Evolutionary conservation across 2,888 invertebrate genomes (phyloP).

Genomic region (Ctenicera cuprea): DNA sequence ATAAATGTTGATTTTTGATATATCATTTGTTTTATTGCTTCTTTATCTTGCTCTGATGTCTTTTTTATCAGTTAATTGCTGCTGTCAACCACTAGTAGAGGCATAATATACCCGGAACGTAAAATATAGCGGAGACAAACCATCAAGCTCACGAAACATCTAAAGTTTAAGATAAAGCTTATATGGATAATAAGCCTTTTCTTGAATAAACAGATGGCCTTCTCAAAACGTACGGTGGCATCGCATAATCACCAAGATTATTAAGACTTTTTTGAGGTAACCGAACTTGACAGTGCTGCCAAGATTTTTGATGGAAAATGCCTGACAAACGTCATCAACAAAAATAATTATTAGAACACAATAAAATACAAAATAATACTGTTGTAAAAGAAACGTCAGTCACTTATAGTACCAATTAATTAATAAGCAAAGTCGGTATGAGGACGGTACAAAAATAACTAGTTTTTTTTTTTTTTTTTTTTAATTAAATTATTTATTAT

Average conservation of each 20-base stretch:
- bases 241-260: neutral
- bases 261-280: neutral
- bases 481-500: too few species aligned
- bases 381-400: neutral
- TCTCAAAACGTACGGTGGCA: slow-evolving; percentile 6
- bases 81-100: slow-evolving; percentile 34
- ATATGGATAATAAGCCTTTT: slow-evolving; percentile 21
- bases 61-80: slow-evolving; percentile 52
- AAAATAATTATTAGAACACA: neutral
- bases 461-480: too few species aligned
- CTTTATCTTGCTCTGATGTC: slow-evolving; percentile 51
- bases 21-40: slow-evolving; percentile 52
- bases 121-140: slow-evolving; percentile 31
- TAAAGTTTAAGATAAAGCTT: slow-evolving; percentile 16
- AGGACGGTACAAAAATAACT: too few species aligned
- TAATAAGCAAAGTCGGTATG: too few species aligned
- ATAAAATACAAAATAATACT: neutral
- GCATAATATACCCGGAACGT: slow-evolving; percentile 23
- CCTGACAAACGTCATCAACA: slow-evolving; percentile 3
- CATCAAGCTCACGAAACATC: slow-evolving; percentile 20
- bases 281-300: slow-evolving; percentile 8
- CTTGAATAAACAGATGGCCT: slow-evolving; percentile 16
- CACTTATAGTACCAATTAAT: too few species aligned
- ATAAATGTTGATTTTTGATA: slow-evolving; percentile 52
- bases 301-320: slow-evolving; percentile 6